These are phyloP conservation scores for Leptestheria dahalacensis DNA, from an alignment of 1,140 invertebrate species.

Conservation along the genomic window DNA sequence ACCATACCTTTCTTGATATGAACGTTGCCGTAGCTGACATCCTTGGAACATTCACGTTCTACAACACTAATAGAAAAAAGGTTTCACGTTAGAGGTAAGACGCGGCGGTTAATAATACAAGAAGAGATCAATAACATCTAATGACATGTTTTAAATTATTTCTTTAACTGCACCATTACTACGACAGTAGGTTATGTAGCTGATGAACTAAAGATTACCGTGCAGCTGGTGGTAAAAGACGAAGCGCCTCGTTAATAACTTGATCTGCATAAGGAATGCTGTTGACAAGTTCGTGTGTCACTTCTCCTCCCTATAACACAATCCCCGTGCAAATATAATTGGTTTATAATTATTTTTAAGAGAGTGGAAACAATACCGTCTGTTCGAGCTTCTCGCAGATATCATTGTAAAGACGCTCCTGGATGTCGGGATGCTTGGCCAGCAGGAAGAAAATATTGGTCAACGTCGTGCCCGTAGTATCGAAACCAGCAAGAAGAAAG, in stretches of 20 bases:
- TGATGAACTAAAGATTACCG: too few species aligned
- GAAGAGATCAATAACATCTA: too few species aligned
- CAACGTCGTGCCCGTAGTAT: constrained; percentile 56
- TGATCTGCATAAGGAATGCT: constrained; percentile 35
- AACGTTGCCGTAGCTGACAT: constrained; percentile 23
- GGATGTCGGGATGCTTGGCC: constrained; percentile 43
- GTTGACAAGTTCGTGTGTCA: constrained; percentile 43
- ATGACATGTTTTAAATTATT: too few species aligned
- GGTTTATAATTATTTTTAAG: neutral
- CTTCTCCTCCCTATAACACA: constrained; percentile 28
- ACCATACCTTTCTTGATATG: constrained; percentile 34
- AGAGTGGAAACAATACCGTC: constrained; percentile 5
- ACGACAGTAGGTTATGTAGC: neutral
- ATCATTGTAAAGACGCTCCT: constrained; percentile 30
- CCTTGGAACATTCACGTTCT: constrained; percentile 18
- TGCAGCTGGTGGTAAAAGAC: constrained; percentile 35
- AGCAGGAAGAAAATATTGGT: constrained; percentile 47
- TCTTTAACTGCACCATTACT: neutral
- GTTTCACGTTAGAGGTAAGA: too few species aligned
- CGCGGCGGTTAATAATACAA: too few species aligned
- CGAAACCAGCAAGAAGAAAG: constrained; percentile 57
- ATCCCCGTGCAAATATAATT: neutral
- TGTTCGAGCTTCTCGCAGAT: constrained; percentile 14
- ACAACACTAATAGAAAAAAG: constrained; percentile 9
- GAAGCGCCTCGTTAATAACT: constrained; percentile 34